Evolutionary conservation across 2,888 invertebrate genomes (phyloP), one percentile per base, ranked within the genome.

Genomic region (Brassicogethes aeneus): DNA sequence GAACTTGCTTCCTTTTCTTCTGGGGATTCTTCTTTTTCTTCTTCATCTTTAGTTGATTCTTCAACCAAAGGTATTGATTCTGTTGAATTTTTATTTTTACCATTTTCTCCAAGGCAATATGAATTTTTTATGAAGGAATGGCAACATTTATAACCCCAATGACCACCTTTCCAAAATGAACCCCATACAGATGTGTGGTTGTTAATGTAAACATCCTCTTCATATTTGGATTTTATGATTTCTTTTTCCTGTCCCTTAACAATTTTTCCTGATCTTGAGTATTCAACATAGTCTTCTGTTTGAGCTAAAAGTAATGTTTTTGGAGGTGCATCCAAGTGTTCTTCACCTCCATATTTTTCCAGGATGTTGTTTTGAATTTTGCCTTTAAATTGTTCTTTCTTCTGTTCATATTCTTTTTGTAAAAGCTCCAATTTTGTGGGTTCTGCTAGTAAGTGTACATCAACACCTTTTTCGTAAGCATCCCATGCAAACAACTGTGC

Each of bases 401-500:
- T 89, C 52, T 86, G 79, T 42, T 85, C 84, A 65, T 91, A 96
- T 66, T 96, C 89, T 40, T 85, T 79, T 65, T 93, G 85, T 43
- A 99, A 69, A 53, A 92, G 69, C 66, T 96, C 97, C 46, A 97
- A 71, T 68, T 96, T 96, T 8, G 99, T 99, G 3, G 99, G 99
- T 66, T 99, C 99, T 2, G 97, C 97, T 51, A 97, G 75, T 41
- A 96, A 75, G 65, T 96, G 93, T 15, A 95, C 92, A 70, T 95
- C 94, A 0, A 95, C 85, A 2, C 95, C 94, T 53, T 84, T 80
- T 41, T 89, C 85, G 61, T 89, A 87, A 2, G 95, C 95, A 61
- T 96, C 94, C 96, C 97, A 97, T 2, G 96, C 95, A 75, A 97
- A 97, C 61, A 93, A 64, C 64, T 97, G 96, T 12, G 93, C 90